phyloP scores from a whole-genome alignment of 1,140 invertebrate genomes.

The Drosophila sp. region DNA sequence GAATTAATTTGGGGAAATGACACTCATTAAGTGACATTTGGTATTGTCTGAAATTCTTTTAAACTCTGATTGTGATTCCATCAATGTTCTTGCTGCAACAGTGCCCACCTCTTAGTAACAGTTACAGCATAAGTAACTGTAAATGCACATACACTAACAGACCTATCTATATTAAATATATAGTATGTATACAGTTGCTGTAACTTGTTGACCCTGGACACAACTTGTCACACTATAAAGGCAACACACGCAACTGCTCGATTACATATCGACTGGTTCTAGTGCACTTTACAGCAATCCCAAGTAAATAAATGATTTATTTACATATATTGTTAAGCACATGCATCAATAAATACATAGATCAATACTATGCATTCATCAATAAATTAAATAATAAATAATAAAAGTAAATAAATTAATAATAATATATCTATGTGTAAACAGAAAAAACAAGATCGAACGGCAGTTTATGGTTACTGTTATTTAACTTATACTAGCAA shows the following conservation, averaged over 20 bases:
- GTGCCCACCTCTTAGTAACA: neutral
- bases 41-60: too few relatives aligned
- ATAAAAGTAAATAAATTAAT: too few relatives aligned
- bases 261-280: slow-evolving; percentile 22
- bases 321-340: neutral
- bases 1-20: too few relatives aligned
- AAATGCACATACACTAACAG: neutral
- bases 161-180: neutral
- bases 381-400: too few relatives aligned
- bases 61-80: too few relatives aligned
- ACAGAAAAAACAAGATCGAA: slow-evolving; percentile 40
- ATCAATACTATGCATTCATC: neutral
- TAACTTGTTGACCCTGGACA: slow-evolving; percentile 73
- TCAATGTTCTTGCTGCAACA: neutral
- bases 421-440: neutral
- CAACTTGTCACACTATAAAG: slow-evolving; percentile 53
- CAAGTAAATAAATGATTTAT: slow-evolving; percentile 5
- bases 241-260: slow-evolving; percentile 11
- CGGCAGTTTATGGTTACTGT: slow-evolving; percentile 51
- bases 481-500: slow-evolving; percentile 29
- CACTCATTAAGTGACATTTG: too few relatives aligned
- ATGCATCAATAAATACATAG: neutral
- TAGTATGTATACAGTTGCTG: slow-evolving; percentile 30
- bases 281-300: slow-evolving; percentile 15
- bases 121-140: slow-evolving; percentile 10